These are phyloP conservation scores for Corbicula japonica DNA, from an alignment of 2,888 invertebrate genomes.

Conservation along the genomic window DNA sequence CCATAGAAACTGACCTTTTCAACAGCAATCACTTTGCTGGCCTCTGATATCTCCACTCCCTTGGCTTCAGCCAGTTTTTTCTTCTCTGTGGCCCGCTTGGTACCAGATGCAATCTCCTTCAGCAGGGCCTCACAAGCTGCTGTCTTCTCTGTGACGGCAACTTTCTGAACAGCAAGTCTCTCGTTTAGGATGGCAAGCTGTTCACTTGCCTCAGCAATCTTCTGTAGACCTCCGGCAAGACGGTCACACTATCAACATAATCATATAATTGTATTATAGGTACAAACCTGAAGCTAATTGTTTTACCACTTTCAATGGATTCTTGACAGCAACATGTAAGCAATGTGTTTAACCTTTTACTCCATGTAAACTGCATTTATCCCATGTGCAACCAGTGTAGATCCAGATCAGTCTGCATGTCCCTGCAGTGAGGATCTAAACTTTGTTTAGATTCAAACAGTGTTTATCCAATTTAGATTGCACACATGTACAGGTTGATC, in stretches of 20 bases:
- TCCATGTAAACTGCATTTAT: no score
- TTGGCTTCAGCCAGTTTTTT: constrained; percentile 93
- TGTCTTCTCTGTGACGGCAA: constrained; percentile 93
- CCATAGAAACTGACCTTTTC: constrained; percentile 89
- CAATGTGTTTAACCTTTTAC: no score
- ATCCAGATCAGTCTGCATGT: no score
- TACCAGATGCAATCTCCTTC: constrained; percentile 90
- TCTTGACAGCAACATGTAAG: no score
- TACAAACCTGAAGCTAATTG: no score
- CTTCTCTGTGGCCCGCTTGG: constrained; percentile 90
- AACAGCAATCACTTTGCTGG: constrained; percentile 92
- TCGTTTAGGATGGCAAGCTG: constrained; percentile 93
- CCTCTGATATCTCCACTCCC: constrained; percentile 93
- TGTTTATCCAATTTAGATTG: no score
- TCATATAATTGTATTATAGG: no score
- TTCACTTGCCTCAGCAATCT: constrained; percentile 95
- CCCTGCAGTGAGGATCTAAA: no score
- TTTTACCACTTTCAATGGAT: no score
- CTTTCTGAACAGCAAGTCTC: constrained; percentile 93
- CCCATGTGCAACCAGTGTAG: no score
- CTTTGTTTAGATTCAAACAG: no score
- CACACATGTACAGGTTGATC: no score
- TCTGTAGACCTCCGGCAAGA: constrained; percentile 91
- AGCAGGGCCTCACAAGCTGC: constrained; percentile 93
- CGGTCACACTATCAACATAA: constrained; percentile 91